A percentile compares a stretch with the other conserved stretches of the same genome.
Evolutionary conservation across 2,113 vertebrate species (phyloP).

Genomic region (Gallinago paraguaiae): DNA sequence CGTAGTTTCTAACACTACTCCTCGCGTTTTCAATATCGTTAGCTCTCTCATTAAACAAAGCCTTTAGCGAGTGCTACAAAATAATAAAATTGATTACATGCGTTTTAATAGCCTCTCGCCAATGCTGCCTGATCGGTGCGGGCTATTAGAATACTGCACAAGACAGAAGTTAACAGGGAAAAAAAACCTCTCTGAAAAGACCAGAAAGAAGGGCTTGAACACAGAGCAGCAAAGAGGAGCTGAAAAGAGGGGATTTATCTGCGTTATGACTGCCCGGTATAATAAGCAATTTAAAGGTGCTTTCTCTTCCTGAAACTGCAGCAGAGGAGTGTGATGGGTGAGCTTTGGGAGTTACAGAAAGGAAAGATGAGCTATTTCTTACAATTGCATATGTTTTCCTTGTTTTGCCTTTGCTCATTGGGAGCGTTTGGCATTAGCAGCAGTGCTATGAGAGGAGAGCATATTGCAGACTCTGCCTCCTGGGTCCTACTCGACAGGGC

Average conservation of each 20-base stretch:
- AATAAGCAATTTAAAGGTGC: neutral
- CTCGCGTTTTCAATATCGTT: constrained; percentile 35
- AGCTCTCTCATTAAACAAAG: constrained; percentile 26
- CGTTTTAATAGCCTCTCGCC: constrained; percentile 23
- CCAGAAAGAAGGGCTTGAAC: neutral
- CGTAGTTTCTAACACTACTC: neutral
- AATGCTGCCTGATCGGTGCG: neutral
- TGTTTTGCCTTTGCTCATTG: neutral
- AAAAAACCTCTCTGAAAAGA: neutral
- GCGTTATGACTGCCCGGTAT: neutral
- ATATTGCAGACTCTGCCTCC: neutral
- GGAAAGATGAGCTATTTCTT: neutral
- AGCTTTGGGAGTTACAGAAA: neutral
- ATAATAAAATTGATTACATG: constrained; percentile 35
- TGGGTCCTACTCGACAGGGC: neutral
- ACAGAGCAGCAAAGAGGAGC: neutral
- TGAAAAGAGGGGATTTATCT: neutral
- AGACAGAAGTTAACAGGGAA: neutral
- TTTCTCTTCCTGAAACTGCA: neutral
- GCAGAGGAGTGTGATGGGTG: neutral
- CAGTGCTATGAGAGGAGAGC: neutral
- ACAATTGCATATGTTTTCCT: neutral
- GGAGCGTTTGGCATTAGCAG: neutral
- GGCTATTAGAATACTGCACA: neutral
- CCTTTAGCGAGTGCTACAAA: constrained; percentile 37